Evolutionary conservation across 2,113 vertebrate species (phyloP).

Genomic region (Mastomys natalensis): DNA sequence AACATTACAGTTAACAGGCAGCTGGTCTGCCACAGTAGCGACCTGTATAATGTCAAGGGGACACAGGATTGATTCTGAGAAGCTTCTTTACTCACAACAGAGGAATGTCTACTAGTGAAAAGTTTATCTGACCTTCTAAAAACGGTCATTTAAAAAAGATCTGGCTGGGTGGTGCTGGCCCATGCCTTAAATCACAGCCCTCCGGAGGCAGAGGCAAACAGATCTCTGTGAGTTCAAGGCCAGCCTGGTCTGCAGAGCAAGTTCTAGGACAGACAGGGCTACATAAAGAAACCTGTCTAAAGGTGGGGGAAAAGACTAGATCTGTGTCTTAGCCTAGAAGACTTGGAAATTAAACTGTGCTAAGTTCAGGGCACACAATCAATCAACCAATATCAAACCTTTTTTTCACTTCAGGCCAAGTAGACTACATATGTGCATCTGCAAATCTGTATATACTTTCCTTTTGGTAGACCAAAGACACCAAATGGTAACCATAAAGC

Average conservation of each 20-base stretch:
- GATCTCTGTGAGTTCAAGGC: neutral
- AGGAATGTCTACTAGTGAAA: neutral
- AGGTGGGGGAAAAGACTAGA: neutral
- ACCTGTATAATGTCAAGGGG: neutral
- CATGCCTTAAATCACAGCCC: neutral
- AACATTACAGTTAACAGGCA: neutral
- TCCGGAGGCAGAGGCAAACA: neutral
- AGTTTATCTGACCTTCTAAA: neutral
- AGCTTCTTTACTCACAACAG: neutral
- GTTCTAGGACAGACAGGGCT: neutral
- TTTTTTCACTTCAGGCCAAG: conserved; percentile 11
- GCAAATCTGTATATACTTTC: conserved; percentile 2
- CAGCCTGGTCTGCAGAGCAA: neutral
- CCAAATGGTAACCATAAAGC: neutral
- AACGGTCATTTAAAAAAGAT: neutral
- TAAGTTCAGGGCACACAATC: neutral
- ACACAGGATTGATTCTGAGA: neutral
- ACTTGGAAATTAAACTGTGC: conserved; percentile 29
- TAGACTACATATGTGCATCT: neutral
- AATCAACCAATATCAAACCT: conserved; percentile 17
- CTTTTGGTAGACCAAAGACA: neutral
- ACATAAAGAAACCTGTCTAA: neutral
- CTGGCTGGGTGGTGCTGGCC: neutral
- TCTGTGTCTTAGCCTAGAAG: conserved; percentile 2
- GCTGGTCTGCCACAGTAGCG: neutral